Base-by-base conservation (phyloP, 2,797 vertebrate genomes). In the Echeneis naucrates region DNA sequence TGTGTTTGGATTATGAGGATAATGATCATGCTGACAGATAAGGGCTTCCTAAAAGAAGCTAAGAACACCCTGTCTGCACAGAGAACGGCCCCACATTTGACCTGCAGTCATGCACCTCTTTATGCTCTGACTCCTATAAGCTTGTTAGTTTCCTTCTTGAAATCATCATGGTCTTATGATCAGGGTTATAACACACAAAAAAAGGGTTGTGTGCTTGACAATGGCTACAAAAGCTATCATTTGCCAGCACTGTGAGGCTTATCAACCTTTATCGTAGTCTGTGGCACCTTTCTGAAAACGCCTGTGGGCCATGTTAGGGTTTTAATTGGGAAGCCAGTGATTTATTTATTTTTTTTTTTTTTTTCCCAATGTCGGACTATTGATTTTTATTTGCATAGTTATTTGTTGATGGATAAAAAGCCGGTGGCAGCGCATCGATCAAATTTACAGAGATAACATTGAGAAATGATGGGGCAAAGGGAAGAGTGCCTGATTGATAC, bases 301-400 rank as follows among this genome's bases (percentile, higher is more conserved):
- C 65, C 74, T 68, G 61, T 84, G 82, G 78, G 85, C 86, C 68
- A 85, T 40, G 60, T 68, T 87, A 67, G 79, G 72, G 78, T 93
- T 93, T 93, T 95, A 95, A 94, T 93, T 93, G 90, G 88, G 44
- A 69, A 70, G 77, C 78, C 85, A 92, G 88, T 87, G 90, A 93
- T 94, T n/a, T n/a, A n/a, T n/a, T n/a, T n/a, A n/a, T n/a, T n/a
- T n/a, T n/a, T n/a, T n/a, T n/a, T 95, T 94, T 88, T 90, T 93
- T 86, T 93, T 93, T n/a, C n/a, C n/a, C n/a, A n/a, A n/a, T 30
- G 86, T 88, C 81, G 75, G 85, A 65, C 72, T 80, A 92, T 94
- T 92, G 93, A 94, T 94, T 95, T 94, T 90, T 92, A 92, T 95
- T 95, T 94, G 91, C 92, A 93, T 93, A 89, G 79, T 91, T 92